Conservation (phyloP, 2,113 vertebrate species). For the Eulacestoma nigropectus region DNA sequence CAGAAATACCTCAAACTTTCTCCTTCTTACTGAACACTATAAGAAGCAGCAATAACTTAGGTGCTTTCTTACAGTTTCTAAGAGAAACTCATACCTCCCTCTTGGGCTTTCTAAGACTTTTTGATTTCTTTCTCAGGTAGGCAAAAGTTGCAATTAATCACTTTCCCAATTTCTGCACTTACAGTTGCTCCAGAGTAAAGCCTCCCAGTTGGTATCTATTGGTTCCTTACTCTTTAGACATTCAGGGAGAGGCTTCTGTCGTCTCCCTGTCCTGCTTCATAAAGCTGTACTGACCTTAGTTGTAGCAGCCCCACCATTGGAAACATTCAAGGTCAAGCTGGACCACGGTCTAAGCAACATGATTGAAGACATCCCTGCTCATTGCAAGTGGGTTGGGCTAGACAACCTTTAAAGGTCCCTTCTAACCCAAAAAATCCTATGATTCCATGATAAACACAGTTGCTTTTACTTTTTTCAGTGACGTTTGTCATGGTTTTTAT, state of each 20-base stretch:
- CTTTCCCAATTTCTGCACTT: neutral
- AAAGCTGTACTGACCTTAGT: neutral
- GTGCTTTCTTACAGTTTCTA: neutral
- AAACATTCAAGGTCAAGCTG: neutral
- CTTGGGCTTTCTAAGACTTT: neutral
- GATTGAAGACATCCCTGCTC: neutral
- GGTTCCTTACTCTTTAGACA: neutral
- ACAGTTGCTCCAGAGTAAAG: neutral
- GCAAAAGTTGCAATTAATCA: neutral
- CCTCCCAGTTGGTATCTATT: neutral
- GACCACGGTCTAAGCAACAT: neutral
- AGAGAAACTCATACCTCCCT: neutral
- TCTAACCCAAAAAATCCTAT: neutral
- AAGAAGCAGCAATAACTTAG: neutral
- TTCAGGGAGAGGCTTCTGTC: neutral
- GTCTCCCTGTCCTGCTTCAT: neutral
- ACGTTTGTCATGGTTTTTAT: neutral
- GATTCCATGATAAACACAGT: neutral
- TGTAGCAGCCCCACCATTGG: neutral
- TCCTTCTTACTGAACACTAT: neutral
- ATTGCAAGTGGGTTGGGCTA: neutral
- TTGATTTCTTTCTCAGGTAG: neutral
- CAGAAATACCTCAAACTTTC: neutral
- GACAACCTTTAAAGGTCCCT: neutral
- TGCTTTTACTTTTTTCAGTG: accelerated